A percentile compares a stretch with the other conserved stretches of the same genome.
phyloP scores from a whole-genome alignment of 1,140 invertebrate species.

The Drosophila nigrodunni region DNA sequence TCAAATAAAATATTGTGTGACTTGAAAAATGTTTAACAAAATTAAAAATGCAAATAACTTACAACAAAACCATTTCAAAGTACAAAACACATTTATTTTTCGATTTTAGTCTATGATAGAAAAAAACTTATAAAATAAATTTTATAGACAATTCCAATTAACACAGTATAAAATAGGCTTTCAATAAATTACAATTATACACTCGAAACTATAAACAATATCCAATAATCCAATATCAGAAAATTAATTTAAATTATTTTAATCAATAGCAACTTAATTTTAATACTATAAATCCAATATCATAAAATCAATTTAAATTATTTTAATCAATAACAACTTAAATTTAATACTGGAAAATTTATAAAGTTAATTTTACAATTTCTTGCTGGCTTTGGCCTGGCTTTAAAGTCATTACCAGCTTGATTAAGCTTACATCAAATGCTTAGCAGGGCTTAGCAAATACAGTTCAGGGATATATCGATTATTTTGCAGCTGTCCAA shows the following conservation, averaged over 20 bases:
- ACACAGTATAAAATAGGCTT: no score
- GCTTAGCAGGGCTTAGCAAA: conserved; percentile 19
- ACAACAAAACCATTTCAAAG: no score
- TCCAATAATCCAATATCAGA: not conserved
- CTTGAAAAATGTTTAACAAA: not conserved
- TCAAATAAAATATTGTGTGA: no score
- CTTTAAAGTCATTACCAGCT: conserved; percentile 39
- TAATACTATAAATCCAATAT: not conserved
- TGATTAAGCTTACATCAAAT: conserved; percentile 45
- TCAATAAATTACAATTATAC: no score
- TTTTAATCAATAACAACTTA: not conserved
- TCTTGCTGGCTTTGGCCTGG: conserved; percentile 5
- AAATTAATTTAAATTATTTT: conserved; percentile 2
- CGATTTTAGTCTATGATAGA: no score
- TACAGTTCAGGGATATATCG: not conserved
- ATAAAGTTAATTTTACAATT: not conserved
- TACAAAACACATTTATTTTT: no score
- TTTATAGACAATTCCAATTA: no score
- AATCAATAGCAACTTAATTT: not conserved
- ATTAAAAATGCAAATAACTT: not conserved
- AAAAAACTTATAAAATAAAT: not conserved
- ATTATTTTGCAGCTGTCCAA: conserved; percentile 41
- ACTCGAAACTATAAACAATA: no score
- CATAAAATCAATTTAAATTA: conserved; percentile 5
- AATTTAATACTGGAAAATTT: not conserved